Conservation (phyloP, 2,113 vertebrate genomes). For the Rhombomys opimus region DNA sequence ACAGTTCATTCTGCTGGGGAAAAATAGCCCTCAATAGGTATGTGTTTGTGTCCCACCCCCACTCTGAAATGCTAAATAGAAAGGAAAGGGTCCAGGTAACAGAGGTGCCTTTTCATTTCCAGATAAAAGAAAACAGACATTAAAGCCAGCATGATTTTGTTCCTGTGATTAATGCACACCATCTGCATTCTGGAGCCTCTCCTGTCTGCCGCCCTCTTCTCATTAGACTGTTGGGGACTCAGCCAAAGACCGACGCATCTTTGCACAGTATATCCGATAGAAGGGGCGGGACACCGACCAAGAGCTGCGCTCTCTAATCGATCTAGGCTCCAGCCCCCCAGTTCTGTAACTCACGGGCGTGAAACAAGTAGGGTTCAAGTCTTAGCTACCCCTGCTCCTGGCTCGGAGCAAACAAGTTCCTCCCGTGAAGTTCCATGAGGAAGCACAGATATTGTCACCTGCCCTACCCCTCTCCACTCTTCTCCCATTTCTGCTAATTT, state of each 20-base stretch:
- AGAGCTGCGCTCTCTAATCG: background rate
- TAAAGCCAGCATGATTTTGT: constrained; percentile 52
- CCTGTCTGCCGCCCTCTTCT: constrained; percentile 51
- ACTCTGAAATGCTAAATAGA: constrained; percentile 30
- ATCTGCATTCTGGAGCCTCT: constrained; percentile 49
- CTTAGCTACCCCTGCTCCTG: background rate
- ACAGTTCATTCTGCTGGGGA: constrained; percentile 17
- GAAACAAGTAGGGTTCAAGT: background rate
- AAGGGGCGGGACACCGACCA: background rate
- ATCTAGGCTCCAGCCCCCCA: background rate
- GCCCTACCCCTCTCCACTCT: background rate
- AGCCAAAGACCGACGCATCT: constrained; percentile 71
- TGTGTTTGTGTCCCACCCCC: background rate
- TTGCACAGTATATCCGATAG: constrained; percentile 51
- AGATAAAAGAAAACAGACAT: constrained; percentile 63
- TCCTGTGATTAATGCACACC: constrained; percentile 57
- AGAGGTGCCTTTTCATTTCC: constrained; percentile 69
- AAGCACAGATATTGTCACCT: background rate
- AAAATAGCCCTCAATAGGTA: background rate
- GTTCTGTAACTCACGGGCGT: background rate
- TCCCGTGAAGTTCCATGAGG: background rate
- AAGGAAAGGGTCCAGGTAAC: constrained; percentile 48
- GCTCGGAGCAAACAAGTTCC: background rate
- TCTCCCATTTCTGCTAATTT: background rate
- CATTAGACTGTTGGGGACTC: constrained; percentile 29